A percentile compares a stretch with the other conserved stretches of the same genome.
Evolutionary conservation across 1,140 invertebrate genomes (phyloP).

Genomic region (Drosophila lini): DNA sequence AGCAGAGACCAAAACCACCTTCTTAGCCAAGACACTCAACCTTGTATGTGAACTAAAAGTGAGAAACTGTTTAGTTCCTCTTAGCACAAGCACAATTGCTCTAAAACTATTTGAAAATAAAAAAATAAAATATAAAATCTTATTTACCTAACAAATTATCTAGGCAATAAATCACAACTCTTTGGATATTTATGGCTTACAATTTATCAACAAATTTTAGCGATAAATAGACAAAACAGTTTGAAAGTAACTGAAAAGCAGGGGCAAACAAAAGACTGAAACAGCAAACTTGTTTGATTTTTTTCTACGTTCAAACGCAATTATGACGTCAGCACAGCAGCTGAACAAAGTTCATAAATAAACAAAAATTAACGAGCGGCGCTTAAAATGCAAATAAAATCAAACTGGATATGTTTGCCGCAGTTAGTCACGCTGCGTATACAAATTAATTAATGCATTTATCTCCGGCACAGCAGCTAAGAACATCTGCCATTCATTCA

Average conservation of each 20-base stretch:
- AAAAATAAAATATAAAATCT: background rate
- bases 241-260: slow-evolving; percentile 17
- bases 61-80: background rate
- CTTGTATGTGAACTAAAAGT: slow-evolving; percentile 34
- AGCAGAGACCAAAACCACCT: slow-evolving; percentile 18
- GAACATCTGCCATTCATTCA: slow-evolving; percentile 13
- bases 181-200: background rate
- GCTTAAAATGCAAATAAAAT: slow-evolving; percentile 62
- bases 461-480: slow-evolving; percentile 9
- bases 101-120: background rate
- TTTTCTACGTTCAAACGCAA: background rate
- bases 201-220: background rate
- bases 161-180: slow-evolving; percentile 1
- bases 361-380: slow-evolving; percentile 50
- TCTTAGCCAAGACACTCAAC: slow-evolving; percentile 10
- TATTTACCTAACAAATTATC: slow-evolving; percentile 1
- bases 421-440: slow-evolving; percentile 25
- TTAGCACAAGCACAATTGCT: background rate
- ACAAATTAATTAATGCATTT: slow-evolving; percentile 46
- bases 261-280: slow-evolving; percentile 67
- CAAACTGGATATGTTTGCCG: slow-evolving; percentile 43
- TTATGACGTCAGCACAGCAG: slow-evolving; percentile 65
- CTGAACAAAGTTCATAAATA: slow-evolving; percentile 44
- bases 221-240: background rate
- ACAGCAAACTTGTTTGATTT: slow-evolving; percentile 57